phyloP scores from a whole-genome alignment of 2,888 invertebrate genomes.

The Luffia ferchaultella region DNA sequence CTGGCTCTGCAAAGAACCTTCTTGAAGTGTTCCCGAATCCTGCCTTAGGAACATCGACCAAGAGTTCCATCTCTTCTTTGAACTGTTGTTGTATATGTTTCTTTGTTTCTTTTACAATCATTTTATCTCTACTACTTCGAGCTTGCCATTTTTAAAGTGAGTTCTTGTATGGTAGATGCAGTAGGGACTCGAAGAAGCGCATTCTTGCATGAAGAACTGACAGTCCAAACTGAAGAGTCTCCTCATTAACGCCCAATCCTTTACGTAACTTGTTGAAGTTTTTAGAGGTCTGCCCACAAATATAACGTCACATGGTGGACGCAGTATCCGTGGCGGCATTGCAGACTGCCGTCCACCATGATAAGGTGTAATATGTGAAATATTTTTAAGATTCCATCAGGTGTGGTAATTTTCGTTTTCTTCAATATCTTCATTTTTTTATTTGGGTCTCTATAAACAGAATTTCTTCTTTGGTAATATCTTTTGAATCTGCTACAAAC shows the following conservation, averaged over 20 bases:
- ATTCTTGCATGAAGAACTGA: slow-evolving; percentile 8
- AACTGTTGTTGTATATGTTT: slow-evolving; percentile 17
- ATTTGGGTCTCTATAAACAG: slow-evolving; percentile 1
- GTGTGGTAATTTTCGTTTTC: slow-evolving; percentile 1
- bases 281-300: neutral
- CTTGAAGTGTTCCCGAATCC: slow-evolving; percentile 24
- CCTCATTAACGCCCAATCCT: neutral
- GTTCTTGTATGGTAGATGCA: too few species aligned
- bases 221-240: slow-evolving; percentile 5
- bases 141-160: slow-evolving; percentile 16
- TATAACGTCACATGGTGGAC: too few species aligned
- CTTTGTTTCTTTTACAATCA: slow-evolving; percentile 11
- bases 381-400: neutral
- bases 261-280: slow-evolving; percentile 5
- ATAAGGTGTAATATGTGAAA: too few species aligned
- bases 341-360: too few species aligned
- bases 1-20: slow-evolving; percentile 23
- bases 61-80: slow-evolving; percentile 20
- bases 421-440: neutral
- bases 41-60: slow-evolving; percentile 23
- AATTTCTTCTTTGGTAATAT: slow-evolving; percentile 9
- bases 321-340: too few species aligned
- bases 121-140: slow-evolving; percentile 12
- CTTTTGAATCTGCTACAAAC: slow-evolving; percentile 8
- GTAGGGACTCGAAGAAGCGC: slow-evolving; percentile 12